Conservation (phyloP, 2,113 vertebrate genomes). For the Enhydra lutris region DNA sequence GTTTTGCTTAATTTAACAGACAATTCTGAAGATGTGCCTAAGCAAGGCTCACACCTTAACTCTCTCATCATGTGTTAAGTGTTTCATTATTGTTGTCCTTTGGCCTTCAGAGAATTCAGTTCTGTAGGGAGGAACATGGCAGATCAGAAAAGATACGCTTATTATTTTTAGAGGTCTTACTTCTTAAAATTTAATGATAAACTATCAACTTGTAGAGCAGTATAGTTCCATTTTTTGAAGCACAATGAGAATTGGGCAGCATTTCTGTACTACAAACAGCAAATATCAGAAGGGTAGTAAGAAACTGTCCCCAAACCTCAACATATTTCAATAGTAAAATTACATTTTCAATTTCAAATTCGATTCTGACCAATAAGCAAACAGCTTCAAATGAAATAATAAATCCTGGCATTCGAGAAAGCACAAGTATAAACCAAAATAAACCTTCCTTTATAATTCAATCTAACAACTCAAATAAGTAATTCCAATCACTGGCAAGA, state of each 20-base stretch:
- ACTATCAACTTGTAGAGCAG: neutral
- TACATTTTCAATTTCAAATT: neutral
- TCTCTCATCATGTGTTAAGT: fast-evolving
- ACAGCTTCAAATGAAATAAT: neutral
- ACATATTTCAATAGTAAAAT: neutral
- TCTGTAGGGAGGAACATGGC: neutral
- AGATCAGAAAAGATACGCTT: neutral
- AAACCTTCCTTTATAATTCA: neutral
- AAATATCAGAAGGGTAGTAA: neutral
- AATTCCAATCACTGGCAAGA: neutral
- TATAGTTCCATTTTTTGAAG: neutral
- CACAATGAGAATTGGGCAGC: neutral
- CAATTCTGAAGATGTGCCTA: neutral
- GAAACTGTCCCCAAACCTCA: neutral
- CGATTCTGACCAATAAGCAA: neutral
- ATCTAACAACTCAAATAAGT: neutral
- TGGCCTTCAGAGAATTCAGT: neutral
- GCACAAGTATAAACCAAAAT: neutral
- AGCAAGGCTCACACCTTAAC: neutral
- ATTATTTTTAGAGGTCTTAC: neutral
- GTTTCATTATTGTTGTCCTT: neutral
- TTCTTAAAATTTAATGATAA: neutral
- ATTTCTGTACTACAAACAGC: neutral
- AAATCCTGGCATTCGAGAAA: neutral
- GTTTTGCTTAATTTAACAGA: neutral